phyloP scores from a whole-genome alignment of 92 coral and sea anemone species.

The Porites divaricata region DNA sequence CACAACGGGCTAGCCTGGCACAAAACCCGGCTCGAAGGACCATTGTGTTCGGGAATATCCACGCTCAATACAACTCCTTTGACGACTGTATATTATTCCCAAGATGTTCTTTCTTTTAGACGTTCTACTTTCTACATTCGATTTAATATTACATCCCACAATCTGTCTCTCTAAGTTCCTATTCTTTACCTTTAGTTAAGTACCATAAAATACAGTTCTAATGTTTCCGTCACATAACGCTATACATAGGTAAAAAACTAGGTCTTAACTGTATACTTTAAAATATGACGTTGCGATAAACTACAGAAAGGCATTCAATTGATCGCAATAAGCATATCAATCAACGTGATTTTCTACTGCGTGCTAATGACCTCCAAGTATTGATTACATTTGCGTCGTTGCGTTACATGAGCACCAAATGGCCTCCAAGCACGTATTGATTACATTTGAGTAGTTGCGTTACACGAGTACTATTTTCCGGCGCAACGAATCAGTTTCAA shows the following conservation, averaged over 20 bases:
- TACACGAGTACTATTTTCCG: not conserved
- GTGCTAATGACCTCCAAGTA: not conserved
- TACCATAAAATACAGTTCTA: not conserved
- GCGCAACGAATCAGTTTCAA: not conserved
- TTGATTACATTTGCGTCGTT: not conserved
- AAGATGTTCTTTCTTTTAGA: not conserved
- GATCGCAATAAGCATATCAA: not conserved
- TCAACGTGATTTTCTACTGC: not conserved
- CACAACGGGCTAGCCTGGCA: not conserved
- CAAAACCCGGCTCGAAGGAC: conserved; percentile 7
- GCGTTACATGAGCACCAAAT: not conserved
- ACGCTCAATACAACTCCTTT: not conserved
- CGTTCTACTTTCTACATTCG: not conserved
- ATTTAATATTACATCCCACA: too few relatives aligned
- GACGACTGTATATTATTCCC: not conserved
- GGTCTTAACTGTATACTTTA: not conserved
- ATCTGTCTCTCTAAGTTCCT: not conserved
- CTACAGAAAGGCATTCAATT: not conserved
- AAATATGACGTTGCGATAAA: not conserved
- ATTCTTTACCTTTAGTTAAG: not conserved
- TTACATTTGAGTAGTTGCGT: not conserved
- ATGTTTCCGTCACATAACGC: not conserved
- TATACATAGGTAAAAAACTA: not conserved
- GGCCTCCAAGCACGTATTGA: not conserved
- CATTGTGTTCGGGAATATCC: not conserved